Base-by-base conservation (phyloP, 2,888 invertebrate species). In the Agrenia bidenticulata region DNA sequence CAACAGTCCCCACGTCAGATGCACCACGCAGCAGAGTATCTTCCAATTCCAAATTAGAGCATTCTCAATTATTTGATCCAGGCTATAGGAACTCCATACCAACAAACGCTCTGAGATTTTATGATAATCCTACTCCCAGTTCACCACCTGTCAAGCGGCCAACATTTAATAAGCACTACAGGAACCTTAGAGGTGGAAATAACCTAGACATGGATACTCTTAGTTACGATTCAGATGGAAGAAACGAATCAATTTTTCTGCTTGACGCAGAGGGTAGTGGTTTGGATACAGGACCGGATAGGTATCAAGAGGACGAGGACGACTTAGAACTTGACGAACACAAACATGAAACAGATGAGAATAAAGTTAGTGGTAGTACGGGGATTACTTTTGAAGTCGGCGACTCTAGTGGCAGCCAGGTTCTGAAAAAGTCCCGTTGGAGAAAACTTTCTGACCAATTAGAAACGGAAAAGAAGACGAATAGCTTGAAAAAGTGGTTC, bases 401-500 rank as follows among this genome's bases (percentile, higher is more conserved):
- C 57, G 60, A 24, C 49, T 13, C 42, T 4, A 26, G 50, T 11
- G 56, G 39, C 1, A 17, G 49, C 7, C 21, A 15, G 2, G 13
- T 5, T 7, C 19, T 15, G 21, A 51, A 51, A 24, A 51, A 51
- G 51, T 51, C 51, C 7, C 11, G 67, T 9, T 72, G 72, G 70
- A 60, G 72, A 66, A 75, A 73, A 50, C 51, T 73, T 13, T 72
- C 70, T 4, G 67, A 67, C 63, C 71, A 74, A 65, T 59, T 66
- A 55, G 73, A 73, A 55, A 57, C 49, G 17, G 67, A 73, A 41
- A 72, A 67, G 56, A 75, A 70, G 50, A 65, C 67, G 0, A 67
- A 72, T 32, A 67, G 69, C 9, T 56, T 76, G 9, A 76, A 72
- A 53, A 73, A 70, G 50, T 76, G 76, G 76, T 76, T 76, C 58